Conservation (phyloP, 2,888 invertebrate genomes). For the Pilophorus perplexus region DNA sequence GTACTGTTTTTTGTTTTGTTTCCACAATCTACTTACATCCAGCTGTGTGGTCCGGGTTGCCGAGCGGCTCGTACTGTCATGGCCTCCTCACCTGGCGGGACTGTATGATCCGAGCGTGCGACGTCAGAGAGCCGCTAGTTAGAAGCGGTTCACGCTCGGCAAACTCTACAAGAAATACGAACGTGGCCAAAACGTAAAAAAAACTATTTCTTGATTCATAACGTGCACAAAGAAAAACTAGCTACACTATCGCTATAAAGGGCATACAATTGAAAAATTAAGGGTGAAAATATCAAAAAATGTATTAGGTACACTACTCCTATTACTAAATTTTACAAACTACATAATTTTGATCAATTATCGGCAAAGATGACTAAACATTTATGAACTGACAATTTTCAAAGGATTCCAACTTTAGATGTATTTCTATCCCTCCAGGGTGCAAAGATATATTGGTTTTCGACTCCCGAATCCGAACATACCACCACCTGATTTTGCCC, state of each 20-base stretch:
- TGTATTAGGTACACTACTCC: background rate
- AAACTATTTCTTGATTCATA: background rate
- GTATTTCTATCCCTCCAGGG: too few relatives aligned
- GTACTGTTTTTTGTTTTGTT: too few relatives aligned
- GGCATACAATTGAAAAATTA: background rate
- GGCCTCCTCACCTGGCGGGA: conserved; percentile 32
- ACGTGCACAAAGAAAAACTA: conserved; percentile 2
- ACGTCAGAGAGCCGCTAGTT: conserved; percentile 41
- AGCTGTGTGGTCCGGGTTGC: too few relatives aligned
- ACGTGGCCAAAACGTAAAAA: conserved; percentile 3
- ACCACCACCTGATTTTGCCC: too few relatives aligned
- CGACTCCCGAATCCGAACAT: too few relatives aligned
- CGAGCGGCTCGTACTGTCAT: conserved; percentile 39
- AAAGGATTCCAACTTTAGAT: too few relatives aligned
- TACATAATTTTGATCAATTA: too few relatives aligned
- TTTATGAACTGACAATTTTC: too few relatives aligned
- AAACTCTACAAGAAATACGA: conserved; percentile 40
- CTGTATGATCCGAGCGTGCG: conserved; percentile 42
- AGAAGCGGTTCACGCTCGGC: conserved; percentile 44
- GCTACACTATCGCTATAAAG: background rate
- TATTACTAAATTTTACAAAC: too few relatives aligned
- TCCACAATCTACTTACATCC: too few relatives aligned
- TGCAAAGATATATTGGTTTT: too few relatives aligned
- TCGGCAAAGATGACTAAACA: too few relatives aligned
- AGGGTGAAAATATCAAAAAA: background rate